Evolutionary conservation across 1,140 invertebrate genomes (phyloP).

Genomic region (Ceratosolen fusciceps): DNA sequence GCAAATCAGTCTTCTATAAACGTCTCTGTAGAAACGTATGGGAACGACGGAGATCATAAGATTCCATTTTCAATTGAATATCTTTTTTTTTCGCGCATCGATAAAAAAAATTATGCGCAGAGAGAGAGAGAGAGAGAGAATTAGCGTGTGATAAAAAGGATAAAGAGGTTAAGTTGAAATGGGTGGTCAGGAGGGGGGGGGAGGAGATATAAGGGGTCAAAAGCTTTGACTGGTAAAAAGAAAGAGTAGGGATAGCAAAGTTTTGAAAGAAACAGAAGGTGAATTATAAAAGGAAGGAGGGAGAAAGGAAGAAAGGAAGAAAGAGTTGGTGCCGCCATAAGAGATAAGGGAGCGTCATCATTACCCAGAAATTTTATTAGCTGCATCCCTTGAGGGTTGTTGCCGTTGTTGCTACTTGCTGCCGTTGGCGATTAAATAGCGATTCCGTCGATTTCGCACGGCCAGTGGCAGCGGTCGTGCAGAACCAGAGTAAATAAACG

Average conservation of each 20-base stretch:
- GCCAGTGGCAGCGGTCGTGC: neutral
- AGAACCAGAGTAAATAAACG: slow-evolving; percentile 9
- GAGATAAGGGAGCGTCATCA: neutral
- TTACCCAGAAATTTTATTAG: slow-evolving; percentile 20
- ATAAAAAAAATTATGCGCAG: neutral
- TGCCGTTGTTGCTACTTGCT: neutral
- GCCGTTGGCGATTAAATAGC: neutral
- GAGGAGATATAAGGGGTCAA: neutral
- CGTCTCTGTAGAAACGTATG: neutral
- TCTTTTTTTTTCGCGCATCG: neutral
- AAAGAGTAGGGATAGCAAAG: neutral
- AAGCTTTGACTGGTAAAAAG: neutral
- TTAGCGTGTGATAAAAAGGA: neutral
- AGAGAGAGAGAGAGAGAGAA: too few species aligned
- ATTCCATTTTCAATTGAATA: neutral
- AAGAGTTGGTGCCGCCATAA: neutral
- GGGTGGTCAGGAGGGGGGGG: neutral
- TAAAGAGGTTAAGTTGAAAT: neutral
- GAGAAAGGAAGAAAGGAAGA: neutral
- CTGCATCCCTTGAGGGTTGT: neutral
- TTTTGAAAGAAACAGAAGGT: too few species aligned
- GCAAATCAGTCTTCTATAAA: neutral
- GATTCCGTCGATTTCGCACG: slow-evolving; percentile 8
- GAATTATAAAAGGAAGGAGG: too few species aligned
- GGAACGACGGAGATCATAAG: neutral